Percentiles rank a stretch among this genome's conserved stretches.
Evolutionary conservation across 2,113 vertebrate species (phyloP).

Genomic region (Anolis sagrei): DNA sequence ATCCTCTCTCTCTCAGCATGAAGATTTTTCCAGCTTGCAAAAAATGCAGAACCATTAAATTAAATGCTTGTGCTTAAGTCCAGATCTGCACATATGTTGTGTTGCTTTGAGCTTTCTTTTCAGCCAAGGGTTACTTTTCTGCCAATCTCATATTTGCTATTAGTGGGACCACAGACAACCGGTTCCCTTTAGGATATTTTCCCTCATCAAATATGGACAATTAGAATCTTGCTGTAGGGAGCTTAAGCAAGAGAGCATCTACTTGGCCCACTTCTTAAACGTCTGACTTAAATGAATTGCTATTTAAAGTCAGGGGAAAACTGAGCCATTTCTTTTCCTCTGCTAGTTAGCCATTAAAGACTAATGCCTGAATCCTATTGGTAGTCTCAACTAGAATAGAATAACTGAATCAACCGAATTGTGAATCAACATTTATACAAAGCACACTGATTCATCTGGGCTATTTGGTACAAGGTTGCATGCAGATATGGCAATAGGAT

Average conservation of each 20-base stretch:
- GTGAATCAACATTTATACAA: too few relatives aligned
- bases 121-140: constrained; percentile 53
- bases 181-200: constrained; percentile 48
- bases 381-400: too few relatives aligned
- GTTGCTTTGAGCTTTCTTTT: constrained; percentile 51
- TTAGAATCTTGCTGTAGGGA: not conserved
- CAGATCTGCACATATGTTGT: constrained; percentile 43
- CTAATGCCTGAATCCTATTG: not conserved
- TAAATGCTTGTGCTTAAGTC: constrained; percentile 35
- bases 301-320: not conserved
- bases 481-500: too few relatives aligned
- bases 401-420: too few relatives aligned
- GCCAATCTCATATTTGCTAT: constrained; percentile 40
- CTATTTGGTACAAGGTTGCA: too few relatives aligned
- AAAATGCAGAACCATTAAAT: constrained; percentile 30
- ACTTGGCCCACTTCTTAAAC: constrained; percentile 3
- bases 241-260: constrained; percentile 4
- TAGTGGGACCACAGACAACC: constrained; percentile 39
- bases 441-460: too few relatives aligned
- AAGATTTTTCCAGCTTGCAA: constrained; percentile 49
- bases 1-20: constrained; percentile 46
- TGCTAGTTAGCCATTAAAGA: not conserved
- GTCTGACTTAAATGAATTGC: constrained; percentile 33
- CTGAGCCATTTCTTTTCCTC: not conserved
- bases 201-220: constrained; percentile 25